phyloP scores from a whole-genome alignment of 2,113 vertebrate species.

The Cnemophilus loriae region DNA sequence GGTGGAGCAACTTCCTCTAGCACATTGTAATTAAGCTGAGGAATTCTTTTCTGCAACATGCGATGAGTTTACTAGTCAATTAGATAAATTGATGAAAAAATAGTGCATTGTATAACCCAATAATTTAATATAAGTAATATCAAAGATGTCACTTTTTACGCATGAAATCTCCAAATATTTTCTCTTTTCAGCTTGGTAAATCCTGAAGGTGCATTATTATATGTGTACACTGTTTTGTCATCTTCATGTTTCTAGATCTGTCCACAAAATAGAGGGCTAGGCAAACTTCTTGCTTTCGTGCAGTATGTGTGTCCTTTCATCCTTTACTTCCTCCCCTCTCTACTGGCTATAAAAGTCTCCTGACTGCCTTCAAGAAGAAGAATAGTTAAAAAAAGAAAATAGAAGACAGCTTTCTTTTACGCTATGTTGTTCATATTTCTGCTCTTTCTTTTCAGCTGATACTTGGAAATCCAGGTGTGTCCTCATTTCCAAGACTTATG shows the following conservation, averaged over 20 bases:
- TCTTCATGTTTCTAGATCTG: neutral
- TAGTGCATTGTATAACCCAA: neutral
- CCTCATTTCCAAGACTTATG: neutral
- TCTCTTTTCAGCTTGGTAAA: neutral
- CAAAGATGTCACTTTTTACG: neutral
- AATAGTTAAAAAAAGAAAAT: neutral
- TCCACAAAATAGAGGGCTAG: neutral
- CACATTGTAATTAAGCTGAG: neutral
- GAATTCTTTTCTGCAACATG: neutral
- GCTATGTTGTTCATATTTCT: neutral
- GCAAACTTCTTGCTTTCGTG: neutral
- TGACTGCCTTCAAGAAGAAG: neutral
- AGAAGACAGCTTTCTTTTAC: neutral
- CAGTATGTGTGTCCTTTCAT: neutral
- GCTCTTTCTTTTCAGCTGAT: neutral
- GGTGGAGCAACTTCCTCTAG: neutral
- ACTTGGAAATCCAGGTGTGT: neutral
- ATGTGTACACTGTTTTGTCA: neutral
- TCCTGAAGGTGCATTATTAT: neutral
- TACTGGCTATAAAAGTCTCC: neutral
- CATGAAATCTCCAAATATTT: neutral
- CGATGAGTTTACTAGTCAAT: neutral
- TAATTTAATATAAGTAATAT: neutral
- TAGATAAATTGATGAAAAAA: neutral
- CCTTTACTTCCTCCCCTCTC: neutral